Evolutionary conservation across 2,797 vertebrate species (phyloP), one percentile per base, ranked within the genome.

Genomic region (Spea hammondii): DNA sequence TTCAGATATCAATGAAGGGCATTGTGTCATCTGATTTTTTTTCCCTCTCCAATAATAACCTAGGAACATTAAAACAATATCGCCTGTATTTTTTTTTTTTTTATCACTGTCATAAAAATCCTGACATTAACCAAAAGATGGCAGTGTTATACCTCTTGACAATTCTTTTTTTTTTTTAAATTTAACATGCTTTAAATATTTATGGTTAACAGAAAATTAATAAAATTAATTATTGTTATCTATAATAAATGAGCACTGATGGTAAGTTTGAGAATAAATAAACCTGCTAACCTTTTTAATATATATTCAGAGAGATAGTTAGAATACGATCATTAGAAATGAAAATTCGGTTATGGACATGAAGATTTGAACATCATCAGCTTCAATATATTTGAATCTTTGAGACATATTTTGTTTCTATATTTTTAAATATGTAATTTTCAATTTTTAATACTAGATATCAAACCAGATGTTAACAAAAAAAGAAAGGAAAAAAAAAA

Each of bases 191-290:
- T 54, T 74, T 7, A 68, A 79, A 79, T 79, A 79, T 79, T 79
- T 74, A 62, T 67, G 54, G 73, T 72, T 67, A 80, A 66, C 74
- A 76, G 69, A 80, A 80, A 66, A 76, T 76, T 72, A 80, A 76
- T 80, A 80, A 80, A 72, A 72, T 62, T 76, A 66, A 72, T 76
- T 80, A 76, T 80, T 72, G 69, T 46, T 50, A 76, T 76, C 62
- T 67, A 76, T 80, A 68, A 76, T 80, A 76, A 72, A 80, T 60
- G 67, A 76, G 51, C 44, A 17, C 46, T 76, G 68, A 65, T 72
- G 74, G 74, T 76, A 60, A 76, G 55, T 45, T 50, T 67, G 54
- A 60, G 74, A 60, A 70, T 54, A 76, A 71, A 76, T 60, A 80
- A 71, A 72, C 13, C 59, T 5, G 32, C 5, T 47, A 51, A 76